These are phyloP conservation scores for Zootoca vivipara DNA, from an alignment of 2,113 vertebrate genomes.

Conservation along the genomic window DNA sequence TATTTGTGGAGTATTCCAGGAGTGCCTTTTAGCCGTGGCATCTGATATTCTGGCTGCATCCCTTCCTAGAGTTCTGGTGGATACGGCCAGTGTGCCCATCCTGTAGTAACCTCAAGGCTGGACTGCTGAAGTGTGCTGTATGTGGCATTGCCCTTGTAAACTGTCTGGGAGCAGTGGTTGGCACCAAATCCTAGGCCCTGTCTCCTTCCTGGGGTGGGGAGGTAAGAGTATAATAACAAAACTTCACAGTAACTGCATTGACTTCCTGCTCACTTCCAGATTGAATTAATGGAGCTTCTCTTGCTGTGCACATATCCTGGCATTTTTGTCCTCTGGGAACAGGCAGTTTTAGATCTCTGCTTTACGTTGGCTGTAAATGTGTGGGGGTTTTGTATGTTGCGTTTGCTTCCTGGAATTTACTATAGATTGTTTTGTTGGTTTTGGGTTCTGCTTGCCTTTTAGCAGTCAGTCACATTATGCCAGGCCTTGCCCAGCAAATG, in stretches of 20 bases:
- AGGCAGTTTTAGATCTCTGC: neutral
- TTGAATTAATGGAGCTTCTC: neutral
- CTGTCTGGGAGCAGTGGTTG: neutral
- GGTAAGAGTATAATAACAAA: no score
- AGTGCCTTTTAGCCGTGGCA: neutral
- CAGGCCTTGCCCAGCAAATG: no score
- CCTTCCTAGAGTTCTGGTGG: no score
- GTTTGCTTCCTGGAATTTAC: neutral
- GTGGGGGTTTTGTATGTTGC: neutral
- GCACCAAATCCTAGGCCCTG: no score
- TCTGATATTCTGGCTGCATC: no score
- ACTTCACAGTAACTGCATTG: no score
- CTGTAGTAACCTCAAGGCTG: no score
- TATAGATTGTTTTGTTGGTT: neutral
- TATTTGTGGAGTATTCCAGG: neutral
- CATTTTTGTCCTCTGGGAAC: neutral
- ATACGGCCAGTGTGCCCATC: no score
- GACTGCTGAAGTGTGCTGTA: no score
- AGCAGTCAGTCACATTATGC: no score
- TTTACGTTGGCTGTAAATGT: neutral
- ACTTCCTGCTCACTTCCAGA: neutral
- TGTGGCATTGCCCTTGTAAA: neutral
- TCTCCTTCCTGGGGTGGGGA: no score
- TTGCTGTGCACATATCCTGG: neutral
- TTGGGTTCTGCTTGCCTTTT: neutral